Evolutionary conservation across 2,888 invertebrate genomes (phyloP).

Genomic region (Ceramica pisi): DNA sequence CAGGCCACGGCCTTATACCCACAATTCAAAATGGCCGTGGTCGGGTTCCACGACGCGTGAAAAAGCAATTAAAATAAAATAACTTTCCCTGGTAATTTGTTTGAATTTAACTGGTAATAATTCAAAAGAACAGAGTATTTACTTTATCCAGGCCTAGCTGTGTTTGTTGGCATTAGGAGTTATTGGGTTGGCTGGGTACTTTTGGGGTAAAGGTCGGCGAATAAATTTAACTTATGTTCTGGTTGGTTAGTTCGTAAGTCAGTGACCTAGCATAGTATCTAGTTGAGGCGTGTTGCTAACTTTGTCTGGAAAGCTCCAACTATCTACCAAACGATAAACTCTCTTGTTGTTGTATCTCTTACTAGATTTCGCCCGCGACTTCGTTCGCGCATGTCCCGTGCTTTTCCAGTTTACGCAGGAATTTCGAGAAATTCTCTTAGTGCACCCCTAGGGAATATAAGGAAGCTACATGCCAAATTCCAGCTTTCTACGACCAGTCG

Average conservation of each 20-base stretch:
- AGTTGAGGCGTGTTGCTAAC: not conserved
- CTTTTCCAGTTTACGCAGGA: too few relatives aligned
- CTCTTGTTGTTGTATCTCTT: not conserved
- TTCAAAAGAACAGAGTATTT: constrained; percentile 53
- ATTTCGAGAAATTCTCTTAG: too few relatives aligned
- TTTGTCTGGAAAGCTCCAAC: too few relatives aligned
- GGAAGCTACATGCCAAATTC: too few relatives aligned
- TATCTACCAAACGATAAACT: too few relatives aligned
- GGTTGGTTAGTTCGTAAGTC: not conserved
- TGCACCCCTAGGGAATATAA: too few relatives aligned
- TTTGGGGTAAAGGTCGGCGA: constrained; percentile 13
- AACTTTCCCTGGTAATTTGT: constrained; percentile 52
- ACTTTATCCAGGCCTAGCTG: constrained; percentile 23
- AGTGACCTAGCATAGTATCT: not conserved
- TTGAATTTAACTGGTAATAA: constrained; percentile 48
- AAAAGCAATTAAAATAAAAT: constrained; percentile 68
- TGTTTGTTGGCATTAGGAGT: constrained; percentile 33
- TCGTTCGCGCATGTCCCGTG: too few relatives aligned
- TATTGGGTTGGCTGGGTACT: constrained; percentile 15
- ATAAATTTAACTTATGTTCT: constrained; percentile 14
- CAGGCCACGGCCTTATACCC: constrained; percentile 31
- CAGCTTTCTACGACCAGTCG: too few relatives aligned
- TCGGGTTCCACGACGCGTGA: constrained; percentile 49
- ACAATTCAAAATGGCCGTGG: constrained; percentile 52
- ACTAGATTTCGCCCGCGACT: not conserved